Conservation (phyloP, 2,113 vertebrate genomes). For the Corydoras sp. region DNA sequence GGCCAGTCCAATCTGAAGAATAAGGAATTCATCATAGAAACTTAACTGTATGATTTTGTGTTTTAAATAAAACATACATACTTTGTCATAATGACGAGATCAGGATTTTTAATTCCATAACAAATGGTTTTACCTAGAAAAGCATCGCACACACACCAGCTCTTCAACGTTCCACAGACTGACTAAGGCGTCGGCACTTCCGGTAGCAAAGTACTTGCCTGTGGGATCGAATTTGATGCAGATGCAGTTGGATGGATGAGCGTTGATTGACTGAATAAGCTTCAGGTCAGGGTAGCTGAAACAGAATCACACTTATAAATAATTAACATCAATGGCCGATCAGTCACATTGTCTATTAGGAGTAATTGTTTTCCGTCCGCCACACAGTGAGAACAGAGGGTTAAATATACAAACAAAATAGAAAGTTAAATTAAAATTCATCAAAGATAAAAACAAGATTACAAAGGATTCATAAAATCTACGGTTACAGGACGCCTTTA, state of each 20-base stretch:
- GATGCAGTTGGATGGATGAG: slow-evolving; percentile 98
- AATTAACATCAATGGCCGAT: neutral
- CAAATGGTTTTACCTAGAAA: slow-evolving; percentile 75
- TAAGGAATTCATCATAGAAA: neutral
- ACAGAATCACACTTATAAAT: neutral
- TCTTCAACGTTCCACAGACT: slow-evolving; percentile 97
- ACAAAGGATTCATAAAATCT: neutral
- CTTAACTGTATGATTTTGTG: no score
- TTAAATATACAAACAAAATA: no score
- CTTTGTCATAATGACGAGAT: no score
- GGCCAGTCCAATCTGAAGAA: slow-evolving; percentile 88
- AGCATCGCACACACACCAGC: slow-evolving; percentile 93
- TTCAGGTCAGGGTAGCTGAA: slow-evolving; percentile 93
- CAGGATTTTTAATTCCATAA: no score
- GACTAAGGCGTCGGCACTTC: slow-evolving; percentile 91
- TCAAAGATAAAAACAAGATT: no score
- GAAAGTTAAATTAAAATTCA: no score
- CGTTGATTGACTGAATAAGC: slow-evolving; percentile 96
- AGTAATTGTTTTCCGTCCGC: no score
- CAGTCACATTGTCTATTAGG: no score
- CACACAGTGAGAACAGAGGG: no score
- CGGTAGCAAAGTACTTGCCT: slow-evolving; percentile 94
- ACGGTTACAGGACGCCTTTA: no score
- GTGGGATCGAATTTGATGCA: slow-evolving; percentile 98
- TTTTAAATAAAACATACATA: no score